Evolutionary conservation across 2,888 invertebrate genomes (phyloP), one percentile per base, ranked within the genome.

Genomic region (Cephus nigrinus): DNA sequence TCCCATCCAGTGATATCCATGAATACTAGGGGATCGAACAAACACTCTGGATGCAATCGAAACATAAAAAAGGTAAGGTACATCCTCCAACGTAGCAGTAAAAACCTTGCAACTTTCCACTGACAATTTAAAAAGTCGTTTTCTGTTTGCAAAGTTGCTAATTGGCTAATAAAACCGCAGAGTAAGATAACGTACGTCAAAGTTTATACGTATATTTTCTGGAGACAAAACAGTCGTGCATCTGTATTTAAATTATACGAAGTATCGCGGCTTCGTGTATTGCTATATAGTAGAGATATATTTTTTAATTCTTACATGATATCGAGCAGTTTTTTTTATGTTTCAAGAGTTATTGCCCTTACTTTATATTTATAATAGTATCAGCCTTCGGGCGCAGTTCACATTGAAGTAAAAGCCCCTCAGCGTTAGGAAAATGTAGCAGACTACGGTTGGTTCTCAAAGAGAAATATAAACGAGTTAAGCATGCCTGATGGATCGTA

Each of bases 331-430:
- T 9, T 23, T 23, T 15, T 40, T 55, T 32, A 55, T 23, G 9
- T 55, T 55, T 55, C 55, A 9, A 23, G 0, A 55, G 9, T 55
- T 55, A 55, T 55, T 23, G 23, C 55, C 55, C 9, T 9, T 55
- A 1, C 23, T 55, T 23, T 55, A 55, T 55, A 55, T 55, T 55
- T 55, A 23, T 55, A 23, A 55, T 55, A 23, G 55, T 23, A 23
- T 9, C 55, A 55, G 71, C 71, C 71, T 30, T 71, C 71, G 31
- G 71, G 71, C 71, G 32, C 12, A 31, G 71, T 71, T 23, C 11
- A 71, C 71, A 33, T 11, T 32, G 71, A 71, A 71, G 32, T 31
- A 71, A 71, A 33, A 71, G 71, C 71, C 71, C 71, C 33, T 71
- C 33, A 15, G 33, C 71, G 71, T 31, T 71, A 71, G 71, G 71